Conservation (phyloP, 2,113 vertebrate species). For the Sphaerodactylus townsendi region DNA sequence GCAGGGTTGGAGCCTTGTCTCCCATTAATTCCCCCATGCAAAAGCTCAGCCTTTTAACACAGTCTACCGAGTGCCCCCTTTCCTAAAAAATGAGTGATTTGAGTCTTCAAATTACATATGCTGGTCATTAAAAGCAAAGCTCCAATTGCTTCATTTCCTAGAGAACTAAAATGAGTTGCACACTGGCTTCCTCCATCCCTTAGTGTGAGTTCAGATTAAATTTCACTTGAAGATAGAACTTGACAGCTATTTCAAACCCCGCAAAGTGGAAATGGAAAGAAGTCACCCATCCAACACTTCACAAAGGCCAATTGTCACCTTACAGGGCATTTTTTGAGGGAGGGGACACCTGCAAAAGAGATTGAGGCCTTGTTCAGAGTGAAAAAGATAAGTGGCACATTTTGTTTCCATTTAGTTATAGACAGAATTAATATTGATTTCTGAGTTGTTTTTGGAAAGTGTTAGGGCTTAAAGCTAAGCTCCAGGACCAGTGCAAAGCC, state of each 20-base stretch:
- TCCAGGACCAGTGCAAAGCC: not conserved
- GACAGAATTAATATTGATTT: slow-evolving; percentile 42
- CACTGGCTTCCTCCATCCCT: not conserved
- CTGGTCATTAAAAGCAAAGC: slow-evolving; percentile 8
- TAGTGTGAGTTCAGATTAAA: slow-evolving; percentile 5
- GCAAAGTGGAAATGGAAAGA: slow-evolving; percentile 10
- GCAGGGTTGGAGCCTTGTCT: not conserved
- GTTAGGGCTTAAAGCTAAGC: slow-evolving; percentile 12
- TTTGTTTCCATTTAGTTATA: slow-evolving; percentile 30
- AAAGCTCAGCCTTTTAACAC: not conserved
- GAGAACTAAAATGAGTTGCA: not conserved
- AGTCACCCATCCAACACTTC: slow-evolving; percentile 7
- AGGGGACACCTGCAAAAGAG: not conserved
- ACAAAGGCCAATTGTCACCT: slow-evolving; percentile 18
- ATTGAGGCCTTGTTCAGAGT: slow-evolving; percentile 19
- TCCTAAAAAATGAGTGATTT: not conserved
- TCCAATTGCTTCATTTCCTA: not conserved
- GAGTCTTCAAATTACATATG: not conserved
- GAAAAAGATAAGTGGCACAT: slow-evolving; percentile 23
- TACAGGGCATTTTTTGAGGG: not conserved
- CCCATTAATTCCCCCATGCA: not conserved
- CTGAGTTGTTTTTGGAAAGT: slow-evolving; percentile 1
- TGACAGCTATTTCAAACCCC: slow-evolving; percentile 30
- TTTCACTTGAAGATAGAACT: slow-evolving; percentile 17
- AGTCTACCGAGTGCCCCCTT: not conserved